Base-by-base conservation (phyloP, 2,113 vertebrate genomes). In the Takifugu bimaculatus region DNA sequence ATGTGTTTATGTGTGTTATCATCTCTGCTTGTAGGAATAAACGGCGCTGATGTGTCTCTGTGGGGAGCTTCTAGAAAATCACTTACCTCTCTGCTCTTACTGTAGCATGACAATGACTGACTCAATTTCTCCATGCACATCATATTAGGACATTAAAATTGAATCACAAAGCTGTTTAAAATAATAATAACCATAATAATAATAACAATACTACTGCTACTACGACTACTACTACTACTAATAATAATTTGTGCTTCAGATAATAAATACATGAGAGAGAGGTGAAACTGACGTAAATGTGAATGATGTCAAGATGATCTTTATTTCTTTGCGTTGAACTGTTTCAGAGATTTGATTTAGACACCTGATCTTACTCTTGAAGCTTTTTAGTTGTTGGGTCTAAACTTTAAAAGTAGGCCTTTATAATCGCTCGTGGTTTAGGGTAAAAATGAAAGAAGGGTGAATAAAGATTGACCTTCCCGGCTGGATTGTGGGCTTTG, bases 11-110 rank as follows among this genome's bases (percentile, higher is more conserved):
- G 64, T 3, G 28, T 39, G 75, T 80, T 83, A 81, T 86, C 81
- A 76, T 84, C 82, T 75, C 78, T 68, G 77, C 81, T 82, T 85
- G 81, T 69, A 80, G 82, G 80, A 82, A 86, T 82, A 85, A 82
- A 86, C 81, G 75, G 72, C 71, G 59, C 64, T 82, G 84, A 82
- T 82, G 81, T 78, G 79, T 83, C 87, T 86, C 87, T 64, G 75
- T 39, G 74, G 85, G 87, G 74, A 85, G 80, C 75, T 86, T 77
- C 76, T 79, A 72, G 82, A 72, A 70, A 83, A 83, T 77, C 85
- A 83, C 79, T 87, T 85, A 86, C 84, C 84, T 86, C 84, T 78
- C 66, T 62, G 77, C 78, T 74, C 79, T 79, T 80, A 77, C 78
- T 72, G 72, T 70, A 74, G 75, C 63, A 66, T 74, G 26, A 59